Evolutionary conservation across 2,113 vertebrate genomes (phyloP).

Genomic region (Lichenostomus cassidix): DNA sequence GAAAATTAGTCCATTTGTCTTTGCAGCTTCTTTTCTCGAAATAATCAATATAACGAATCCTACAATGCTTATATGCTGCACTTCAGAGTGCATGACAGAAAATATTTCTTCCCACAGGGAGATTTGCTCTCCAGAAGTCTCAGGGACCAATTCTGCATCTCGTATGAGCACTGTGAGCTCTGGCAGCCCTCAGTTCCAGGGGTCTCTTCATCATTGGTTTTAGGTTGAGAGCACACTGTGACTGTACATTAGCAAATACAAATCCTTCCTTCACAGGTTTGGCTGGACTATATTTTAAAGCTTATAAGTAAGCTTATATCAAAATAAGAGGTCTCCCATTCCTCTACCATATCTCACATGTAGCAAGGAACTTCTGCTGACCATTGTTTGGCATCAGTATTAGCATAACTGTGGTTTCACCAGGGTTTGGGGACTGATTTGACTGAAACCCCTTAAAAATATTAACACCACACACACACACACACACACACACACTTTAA

Average conservation of each 20-base stretch:
- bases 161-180: neutral
- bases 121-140: neutral
- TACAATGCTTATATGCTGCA: neutral
- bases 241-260: neutral
- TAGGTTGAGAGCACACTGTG: neutral
- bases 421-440: neutral
- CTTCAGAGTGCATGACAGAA: neutral
- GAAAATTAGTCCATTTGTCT: constrained; percentile 49
- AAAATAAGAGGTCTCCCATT: neutral
- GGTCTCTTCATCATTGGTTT: neutral
- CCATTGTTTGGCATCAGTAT: neutral
- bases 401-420: neutral
- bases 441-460: neutral
- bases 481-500: neutral
- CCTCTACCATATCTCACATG: neutral
- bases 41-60: neutral
- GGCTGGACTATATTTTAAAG: neutral
- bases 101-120: neutral
- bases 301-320: neutral
- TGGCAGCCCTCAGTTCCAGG: neutral
- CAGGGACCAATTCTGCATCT: neutral
- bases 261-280: neutral
- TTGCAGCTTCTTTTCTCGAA: constrained; percentile 31
- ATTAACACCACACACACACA: neutral
- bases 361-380: neutral